These are phyloP conservation scores for Hirtodrosophila alboralis DNA, from an alignment of 2,888 invertebrate genomes.

Conservation along the genomic window DNA sequence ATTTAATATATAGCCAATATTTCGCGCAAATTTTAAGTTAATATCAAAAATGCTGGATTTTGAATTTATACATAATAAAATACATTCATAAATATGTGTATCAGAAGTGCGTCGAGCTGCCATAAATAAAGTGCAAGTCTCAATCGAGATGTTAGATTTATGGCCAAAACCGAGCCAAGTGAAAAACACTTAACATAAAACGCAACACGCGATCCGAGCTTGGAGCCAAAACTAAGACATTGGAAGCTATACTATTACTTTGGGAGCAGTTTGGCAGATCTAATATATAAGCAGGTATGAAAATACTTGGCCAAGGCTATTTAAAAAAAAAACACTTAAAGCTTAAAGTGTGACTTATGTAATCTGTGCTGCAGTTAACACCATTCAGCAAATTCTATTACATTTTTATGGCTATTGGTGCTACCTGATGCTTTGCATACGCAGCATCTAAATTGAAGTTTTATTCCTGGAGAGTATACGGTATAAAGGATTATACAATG, in stretches of 20 bases:
- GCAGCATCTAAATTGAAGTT: too few relatives aligned
- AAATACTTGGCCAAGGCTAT: conserved; percentile 15
- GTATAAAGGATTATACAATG: too few relatives aligned
- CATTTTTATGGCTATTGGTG: conserved; percentile 3
- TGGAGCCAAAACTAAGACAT: conserved; percentile 8
- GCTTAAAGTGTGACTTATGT: conserved; percentile 20
- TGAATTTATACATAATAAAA: too few relatives aligned
- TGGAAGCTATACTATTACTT: conserved; percentile 34
- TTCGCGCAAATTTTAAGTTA: too few relatives aligned
- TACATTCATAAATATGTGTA: not conserved
- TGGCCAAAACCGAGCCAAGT: conserved; percentile 30
- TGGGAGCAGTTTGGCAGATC: conserved; percentile 12
- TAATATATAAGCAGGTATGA: conserved; percentile 38
- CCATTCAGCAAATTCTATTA: conserved; percentile 6
- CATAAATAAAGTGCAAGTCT: conserved; percentile 52
- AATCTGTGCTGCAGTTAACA: conserved; percentile 13
- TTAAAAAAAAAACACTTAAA: not conserved
- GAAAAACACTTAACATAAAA: conserved; percentile 16
- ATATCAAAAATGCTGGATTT: too few relatives aligned
- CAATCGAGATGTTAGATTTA: conserved; percentile 54
- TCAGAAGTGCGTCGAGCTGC: conserved; percentile 30
- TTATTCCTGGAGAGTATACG: too few relatives aligned
- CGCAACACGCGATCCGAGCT: conserved; percentile 50
- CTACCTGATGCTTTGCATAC: too few relatives aligned
- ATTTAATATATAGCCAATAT: too few relatives aligned